Evolutionary conservation across 2,888 invertebrate genomes (phyloP).

Genomic region (Apoderus coryli): DNA sequence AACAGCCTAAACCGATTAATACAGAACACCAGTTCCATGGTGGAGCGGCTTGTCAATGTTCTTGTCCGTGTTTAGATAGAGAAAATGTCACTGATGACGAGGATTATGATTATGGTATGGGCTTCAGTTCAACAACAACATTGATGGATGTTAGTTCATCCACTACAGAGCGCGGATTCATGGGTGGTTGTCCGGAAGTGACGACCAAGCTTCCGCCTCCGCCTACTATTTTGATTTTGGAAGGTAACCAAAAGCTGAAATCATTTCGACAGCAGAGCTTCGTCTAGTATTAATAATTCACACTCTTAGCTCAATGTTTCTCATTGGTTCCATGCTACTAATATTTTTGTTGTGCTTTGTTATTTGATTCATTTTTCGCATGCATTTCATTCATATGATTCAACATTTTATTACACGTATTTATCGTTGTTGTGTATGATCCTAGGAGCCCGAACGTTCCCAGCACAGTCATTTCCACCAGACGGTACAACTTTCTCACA

Average conservation of each 20-base stretch:
- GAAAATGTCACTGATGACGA: conserved; percentile 27
- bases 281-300: too few species aligned
- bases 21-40: conserved; percentile 24
- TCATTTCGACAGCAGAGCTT: conserved; percentile 11
- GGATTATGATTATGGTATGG: conserved; percentile 19
- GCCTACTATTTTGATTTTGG: conserved; percentile 66
- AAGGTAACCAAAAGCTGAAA: conserved; percentile 47
- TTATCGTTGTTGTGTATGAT: too few species aligned
- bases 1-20: neutral
- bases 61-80: conserved; percentile 51
- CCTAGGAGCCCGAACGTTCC: conserved; percentile 73
- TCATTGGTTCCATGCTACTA: too few species aligned
- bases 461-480: conserved; percentile 81
- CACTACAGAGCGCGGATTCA: conserved; percentile 14
- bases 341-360: too few species aligned
- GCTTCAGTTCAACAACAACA: conserved; percentile 8
- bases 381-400: too few species aligned
- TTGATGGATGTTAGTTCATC: conserved; percentile 11
- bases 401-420: too few species aligned
- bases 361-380: too few species aligned
- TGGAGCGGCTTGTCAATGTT: conserved; percentile 60
- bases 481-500: conserved; percentile 87
- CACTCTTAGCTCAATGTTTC: too few species aligned
- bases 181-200: conserved; percentile 27
- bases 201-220: conserved; percentile 43